A percentile compares a stretch with the other conserved stretches of the same genome.
phyloP scores from a whole-genome alignment of 2,113 vertebrate genomes.

The Phaethornis superciliosus region DNA sequence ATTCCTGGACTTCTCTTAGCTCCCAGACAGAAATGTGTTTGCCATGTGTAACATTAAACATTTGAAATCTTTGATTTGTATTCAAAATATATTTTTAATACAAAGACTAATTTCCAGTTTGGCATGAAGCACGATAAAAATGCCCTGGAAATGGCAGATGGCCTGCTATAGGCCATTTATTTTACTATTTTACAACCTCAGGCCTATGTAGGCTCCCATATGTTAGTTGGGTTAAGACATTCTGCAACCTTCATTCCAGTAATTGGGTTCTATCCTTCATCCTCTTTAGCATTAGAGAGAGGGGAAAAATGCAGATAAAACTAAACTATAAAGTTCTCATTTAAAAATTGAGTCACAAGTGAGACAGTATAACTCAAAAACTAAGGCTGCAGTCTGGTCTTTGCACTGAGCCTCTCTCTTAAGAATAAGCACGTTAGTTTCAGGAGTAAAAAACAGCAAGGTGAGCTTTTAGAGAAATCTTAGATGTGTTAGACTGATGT shows the following conservation, averaged over 20 bases:
- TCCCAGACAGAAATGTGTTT: constrained; percentile 9
- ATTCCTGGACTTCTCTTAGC: not conserved
- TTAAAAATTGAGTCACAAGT: not conserved
- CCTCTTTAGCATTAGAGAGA: not conserved
- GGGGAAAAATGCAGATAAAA: not conserved
- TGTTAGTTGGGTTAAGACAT: constrained; percentile 70
- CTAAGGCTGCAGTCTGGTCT: not conserved
- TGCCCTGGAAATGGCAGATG: constrained; percentile 77
- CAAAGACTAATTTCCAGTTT: constrained; percentile 75
- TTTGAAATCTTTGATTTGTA: constrained; percentile 62
- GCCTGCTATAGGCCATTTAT: constrained; percentile 78
- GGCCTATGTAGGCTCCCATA: constrained; percentile 74
- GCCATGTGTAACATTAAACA: constrained; percentile 46
- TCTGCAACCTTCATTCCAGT: constrained; percentile 46
- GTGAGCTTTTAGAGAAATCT: constrained; percentile 39
- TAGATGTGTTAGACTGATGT: not conserved
- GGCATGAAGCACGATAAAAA: constrained; percentile 66
- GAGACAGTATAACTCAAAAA: not conserved
- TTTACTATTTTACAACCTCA: constrained; percentile 82
- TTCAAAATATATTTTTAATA: constrained; percentile 76
- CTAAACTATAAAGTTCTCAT: not conserved
- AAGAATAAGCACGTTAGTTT: not conserved
- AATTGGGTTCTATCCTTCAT: constrained; percentile 33
- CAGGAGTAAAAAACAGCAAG: not conserved
- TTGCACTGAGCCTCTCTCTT: not conserved